Conservation (phyloP, 2,113 vertebrate genomes). For the Upupa epops region DNA sequence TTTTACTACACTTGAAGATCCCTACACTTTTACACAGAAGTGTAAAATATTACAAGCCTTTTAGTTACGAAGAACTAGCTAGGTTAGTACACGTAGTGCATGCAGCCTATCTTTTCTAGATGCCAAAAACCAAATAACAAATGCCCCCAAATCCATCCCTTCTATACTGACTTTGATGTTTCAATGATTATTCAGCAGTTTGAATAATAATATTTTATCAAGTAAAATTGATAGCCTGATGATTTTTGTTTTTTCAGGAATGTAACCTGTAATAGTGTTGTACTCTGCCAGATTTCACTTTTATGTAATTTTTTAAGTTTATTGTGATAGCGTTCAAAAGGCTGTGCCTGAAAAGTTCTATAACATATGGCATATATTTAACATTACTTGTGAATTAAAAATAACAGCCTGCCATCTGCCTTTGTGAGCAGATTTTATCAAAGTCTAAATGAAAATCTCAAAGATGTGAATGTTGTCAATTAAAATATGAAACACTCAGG, state of each 20-base stretch:
- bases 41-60: not conserved
- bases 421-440: conserved; percentile 80
- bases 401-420: conserved; percentile 85
- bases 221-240: conserved; percentile 51
- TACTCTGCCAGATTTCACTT: conserved; percentile 73
- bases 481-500: conserved; percentile 79
- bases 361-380: conserved; percentile 86
- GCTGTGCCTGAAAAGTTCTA: conserved; percentile 79
- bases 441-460: conserved; percentile 81
- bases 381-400: conserved; percentile 86
- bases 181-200: conserved; percentile 28
- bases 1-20: not conserved
- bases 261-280: conserved; percentile 58
- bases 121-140: conserved; percentile 17
- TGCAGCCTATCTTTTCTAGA: not conserved
- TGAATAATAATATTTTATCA: conserved; percentile 41
- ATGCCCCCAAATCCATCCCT: conserved; percentile 10
- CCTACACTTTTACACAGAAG: not conserved
- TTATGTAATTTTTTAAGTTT: conserved; percentile 78
- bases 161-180: conserved; percentile 34
- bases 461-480: conserved; percentile 82
- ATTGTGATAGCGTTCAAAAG: conserved; percentile 82
- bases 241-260: conserved; percentile 68
- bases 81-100: not conserved
- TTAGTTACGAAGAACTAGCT: not conserved